Evolutionary conservation across 1,140 invertebrate genomes (phyloP), one percentile per base, ranked within the genome.

Genomic region (Zaprionus vittiger): DNA sequence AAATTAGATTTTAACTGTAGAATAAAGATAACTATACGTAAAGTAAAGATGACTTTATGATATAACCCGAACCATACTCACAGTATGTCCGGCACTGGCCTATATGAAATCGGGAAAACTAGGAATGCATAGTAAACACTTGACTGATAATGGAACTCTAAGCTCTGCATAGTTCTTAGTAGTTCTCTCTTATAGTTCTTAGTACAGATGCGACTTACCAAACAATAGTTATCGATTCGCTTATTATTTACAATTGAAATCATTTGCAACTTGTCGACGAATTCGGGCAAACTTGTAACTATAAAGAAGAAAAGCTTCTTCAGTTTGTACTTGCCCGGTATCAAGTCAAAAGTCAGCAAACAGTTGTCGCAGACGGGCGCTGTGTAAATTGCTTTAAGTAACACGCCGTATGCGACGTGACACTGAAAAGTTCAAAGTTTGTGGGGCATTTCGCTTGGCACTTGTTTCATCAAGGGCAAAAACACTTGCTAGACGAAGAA

Each of bases 341-440:
- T 4, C 11, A 52, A 52, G 47, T 52, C 20, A 52, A 52, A 52
- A 52, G 47, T 52, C 47, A 52, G 47, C 17, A 52, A 52, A 52
- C 47, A 52, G 20, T 52, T 52, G 14, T 52, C 20, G 47, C 47
- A 52, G 47, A 52, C 47, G 20, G 20, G 47, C 20, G 20, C 20
- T 24, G 47, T 52, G 47, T 52, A 22, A 22, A 52, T 47, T 24
- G 47, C 47, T 52, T 52, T 41, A 66, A 41, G n/a, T 41, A 55
- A 60, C 37, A 60, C 57, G 14, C 68, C 34, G n/a, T 34, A 37
- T 31, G 37, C 15, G 59, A 63, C 59, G 59, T 74, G 66, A 69
- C 72, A 55, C 38, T 41, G 31, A 55, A 55, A 63, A 66, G 28
- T 60, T 60, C 15, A 57, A 59, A 66, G 63, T 60, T 60, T 66